Conservation (phyloP, 2,888 invertebrate genomes). For the Cheilosia vulpina region DNA sequence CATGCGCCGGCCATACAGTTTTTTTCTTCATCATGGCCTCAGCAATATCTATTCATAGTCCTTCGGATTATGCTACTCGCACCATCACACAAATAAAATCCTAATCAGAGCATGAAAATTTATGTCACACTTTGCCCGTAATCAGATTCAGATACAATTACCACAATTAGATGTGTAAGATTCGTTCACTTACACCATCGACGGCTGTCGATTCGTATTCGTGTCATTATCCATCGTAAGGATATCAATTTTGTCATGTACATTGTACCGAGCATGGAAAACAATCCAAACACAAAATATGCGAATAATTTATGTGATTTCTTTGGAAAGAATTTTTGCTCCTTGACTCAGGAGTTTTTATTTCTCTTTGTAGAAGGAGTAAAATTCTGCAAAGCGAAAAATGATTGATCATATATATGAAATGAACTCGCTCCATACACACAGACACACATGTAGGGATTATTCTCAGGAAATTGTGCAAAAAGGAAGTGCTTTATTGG, state of each 20-base stretch:
- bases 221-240: constrained; percentile 26
- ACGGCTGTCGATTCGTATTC: constrained; percentile 35
- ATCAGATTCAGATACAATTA: constrained; percentile 67
- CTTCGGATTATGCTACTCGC: background rate
- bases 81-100: background rate
- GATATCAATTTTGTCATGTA: constrained; percentile 26
- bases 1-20: background rate
- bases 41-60: constrained; percentile 36
- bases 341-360: constrained; percentile 3
- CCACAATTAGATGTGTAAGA: constrained; percentile 69
- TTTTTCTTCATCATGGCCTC: constrained; percentile 22
- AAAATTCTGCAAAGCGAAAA: constrained; percentile 58
- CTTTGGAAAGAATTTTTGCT: constrained; percentile 27
- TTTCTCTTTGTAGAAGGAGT: background rate
- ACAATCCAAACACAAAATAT: constrained; percentile 20
- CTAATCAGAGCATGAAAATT: constrained; percentile 52
- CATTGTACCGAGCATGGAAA: constrained; percentile 5
- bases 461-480: constrained; percentile 2
- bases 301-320: constrained; percentile 59
- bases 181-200: constrained; percentile 54
- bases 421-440: constrained; percentile 44
- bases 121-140: constrained; percentile 46
- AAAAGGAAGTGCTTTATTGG: constrained; percentile 41
- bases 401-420: constrained; percentile 73
- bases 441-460: constrained; percentile 1